These are phyloP conservation scores for Heliconius aoede DNA, from an alignment of 2,888 invertebrate genomes.

Conservation along the genomic window DNA sequence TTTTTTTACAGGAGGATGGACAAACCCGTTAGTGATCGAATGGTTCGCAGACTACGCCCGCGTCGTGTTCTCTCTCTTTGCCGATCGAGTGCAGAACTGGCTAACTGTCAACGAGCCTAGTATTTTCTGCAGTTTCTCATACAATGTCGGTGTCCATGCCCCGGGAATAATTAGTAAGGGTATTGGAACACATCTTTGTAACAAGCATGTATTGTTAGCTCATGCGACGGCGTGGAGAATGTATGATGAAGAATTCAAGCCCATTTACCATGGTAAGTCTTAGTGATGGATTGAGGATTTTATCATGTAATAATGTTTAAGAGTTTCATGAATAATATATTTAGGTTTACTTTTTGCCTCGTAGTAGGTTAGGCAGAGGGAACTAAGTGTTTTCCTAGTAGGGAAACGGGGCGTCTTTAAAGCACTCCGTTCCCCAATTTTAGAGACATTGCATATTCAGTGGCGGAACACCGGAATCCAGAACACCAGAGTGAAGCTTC, in stretches of 20 bases:
- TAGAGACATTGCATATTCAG: not conserved
- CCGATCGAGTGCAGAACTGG: constrained; percentile 5
- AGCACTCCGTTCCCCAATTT: not conserved
- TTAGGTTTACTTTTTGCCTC: not conserved
- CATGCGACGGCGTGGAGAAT: constrained; percentile 86
- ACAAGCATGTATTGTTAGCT: constrained; percentile 86
- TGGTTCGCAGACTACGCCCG: constrained; percentile 5
- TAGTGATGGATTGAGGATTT: not conserved
- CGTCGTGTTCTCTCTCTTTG: not conserved
- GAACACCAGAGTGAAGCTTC: not conserved
- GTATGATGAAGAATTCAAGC: constrained; percentile 82
- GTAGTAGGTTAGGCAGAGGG: not conserved
- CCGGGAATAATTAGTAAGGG: constrained; percentile 18
- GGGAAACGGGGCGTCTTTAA: not conserved
- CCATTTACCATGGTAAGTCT: constrained; percentile 2
- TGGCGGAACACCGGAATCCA: not conserved
- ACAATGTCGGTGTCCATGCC: not conserved
- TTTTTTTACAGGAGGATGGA: constrained; percentile 5
- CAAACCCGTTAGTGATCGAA: not conserved
- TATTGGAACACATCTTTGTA: constrained; percentile 77
- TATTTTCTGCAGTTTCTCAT: not conserved
- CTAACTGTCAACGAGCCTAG: constrained; percentile 1
- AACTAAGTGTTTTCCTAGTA: not conserved
- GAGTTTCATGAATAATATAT: not conserved
- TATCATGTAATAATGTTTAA: not conserved